Evolutionary conservation across 2,888 invertebrate species (phyloP).

Genomic region (Mimas tiliae): DNA sequence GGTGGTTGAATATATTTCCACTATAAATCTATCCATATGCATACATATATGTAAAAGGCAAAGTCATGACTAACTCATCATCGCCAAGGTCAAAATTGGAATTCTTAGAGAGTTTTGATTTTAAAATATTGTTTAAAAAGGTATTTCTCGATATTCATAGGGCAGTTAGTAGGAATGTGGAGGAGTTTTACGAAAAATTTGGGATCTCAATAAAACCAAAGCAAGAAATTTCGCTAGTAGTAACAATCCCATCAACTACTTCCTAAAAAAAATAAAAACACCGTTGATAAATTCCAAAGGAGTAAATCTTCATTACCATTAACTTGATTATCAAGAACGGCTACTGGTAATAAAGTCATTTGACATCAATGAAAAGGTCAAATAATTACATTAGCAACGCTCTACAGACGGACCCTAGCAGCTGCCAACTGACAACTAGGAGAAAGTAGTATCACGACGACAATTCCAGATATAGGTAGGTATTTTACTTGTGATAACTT

Average conservation of each 20-base stretch:
- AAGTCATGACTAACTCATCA: too few relatives aligned
- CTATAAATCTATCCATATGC: too few relatives aligned
- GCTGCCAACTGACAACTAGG: constrained; percentile 18
- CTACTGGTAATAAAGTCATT: constrained; percentile 45
- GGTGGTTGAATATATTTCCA: too few relatives aligned
- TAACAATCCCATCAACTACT: neutral
- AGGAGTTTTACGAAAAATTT: too few relatives aligned
- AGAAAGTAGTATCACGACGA: constrained; percentile 18
- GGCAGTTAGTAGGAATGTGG: too few relatives aligned
- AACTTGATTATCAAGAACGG: constrained; percentile 20
- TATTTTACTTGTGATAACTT: constrained; percentile 14
- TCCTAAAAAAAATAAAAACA: neutral
- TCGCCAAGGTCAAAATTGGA: too few relatives aligned
- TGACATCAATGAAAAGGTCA: constrained; percentile 78
- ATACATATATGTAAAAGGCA: too few relatives aligned
- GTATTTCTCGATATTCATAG: too few relatives aligned
- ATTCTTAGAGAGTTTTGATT: too few relatives aligned
- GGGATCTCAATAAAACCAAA: neutral
- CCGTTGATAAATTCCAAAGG: neutral
- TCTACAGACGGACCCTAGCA: constrained; percentile 51
- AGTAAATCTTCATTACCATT: constrained; percentile 17
- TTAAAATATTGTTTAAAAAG: too few relatives aligned
- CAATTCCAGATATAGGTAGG: constrained; percentile 6
- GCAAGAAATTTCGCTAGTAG: neutral
- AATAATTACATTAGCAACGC: constrained; percentile 69